Base-by-base conservation (phyloP, 2,888 invertebrate genomes). In the Embidobia sp. region DNA sequence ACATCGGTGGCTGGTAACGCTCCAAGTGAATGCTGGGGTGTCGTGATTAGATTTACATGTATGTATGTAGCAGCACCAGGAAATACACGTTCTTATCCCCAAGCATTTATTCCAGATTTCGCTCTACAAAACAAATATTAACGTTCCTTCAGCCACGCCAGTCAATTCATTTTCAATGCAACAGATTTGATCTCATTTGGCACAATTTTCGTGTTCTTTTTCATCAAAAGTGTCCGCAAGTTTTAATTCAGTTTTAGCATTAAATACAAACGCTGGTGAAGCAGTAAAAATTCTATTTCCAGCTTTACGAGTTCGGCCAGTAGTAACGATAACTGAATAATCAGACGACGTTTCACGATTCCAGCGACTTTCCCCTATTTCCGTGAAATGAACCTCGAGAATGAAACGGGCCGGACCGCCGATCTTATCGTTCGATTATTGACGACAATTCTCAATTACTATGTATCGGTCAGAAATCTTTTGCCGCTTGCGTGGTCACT, bases 41-140 rank as follows among this genome's bases (percentile, higher is more conserved):
- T 81, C 79, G 84, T 89, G 89, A 89, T 89, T 89, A 87, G 87
- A 89, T 89, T 89, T 89, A 87, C 89, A 89, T 89, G 87, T 85
- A 79, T 79, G 74, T 77, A 63, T 49, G 63, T 79, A 73, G 48
- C 67, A 37, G 79, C 37, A 35, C 59, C 29, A 40, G 46, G 51
- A 42, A 37, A 76, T 53, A 69, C 63, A 72, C 66, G 53, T 49
- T 49, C 70, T 55, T 44, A 69, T 49, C 73, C 81, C 46, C 81
- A 82, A 85, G 83, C 84, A 83, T 85, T 85, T 85, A 81, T 82
- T 81, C 74, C 79, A 81, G 63, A 72, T 70, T 77, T 77, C 48
- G 11, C 51, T 72, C 22, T 40, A 7, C 51, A 61, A 77, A 76
- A 67, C 53, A 81, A 81, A 81, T 81, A 79, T 81, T 80, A 80